phyloP scores from a whole-genome alignment of 2,888 invertebrate genomes.

The Resseliella maxima region DNA sequence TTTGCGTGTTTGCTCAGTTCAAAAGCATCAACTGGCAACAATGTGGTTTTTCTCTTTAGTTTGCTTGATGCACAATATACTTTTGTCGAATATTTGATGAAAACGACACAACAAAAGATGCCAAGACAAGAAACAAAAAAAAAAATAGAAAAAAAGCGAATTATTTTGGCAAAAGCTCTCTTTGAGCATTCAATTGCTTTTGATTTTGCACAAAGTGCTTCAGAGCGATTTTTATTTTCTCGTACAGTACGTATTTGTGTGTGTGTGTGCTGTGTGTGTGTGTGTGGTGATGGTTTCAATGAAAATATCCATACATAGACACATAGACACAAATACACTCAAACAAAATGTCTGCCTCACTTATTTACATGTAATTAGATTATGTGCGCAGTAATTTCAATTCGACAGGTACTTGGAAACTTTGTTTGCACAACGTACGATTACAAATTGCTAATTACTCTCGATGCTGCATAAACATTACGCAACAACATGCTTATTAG shows the following conservation, averaged over 20 bases:
- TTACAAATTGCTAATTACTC: slow-evolving; percentile 41
- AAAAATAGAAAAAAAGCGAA: background rate
- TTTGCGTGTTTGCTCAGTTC: slow-evolving; percentile 44
- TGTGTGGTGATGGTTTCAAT: background rate
- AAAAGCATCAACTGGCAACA: slow-evolving; percentile 30
- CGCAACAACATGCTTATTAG: slow-evolving; percentile 45
- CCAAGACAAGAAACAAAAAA: background rate
- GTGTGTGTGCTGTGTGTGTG: background rate
- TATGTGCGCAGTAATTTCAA: slow-evolving; percentile 27
- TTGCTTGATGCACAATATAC: background rate
- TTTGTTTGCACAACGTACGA: slow-evolving; percentile 48
- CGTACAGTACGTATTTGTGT: too few species aligned
- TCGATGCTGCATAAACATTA: slow-evolving; percentile 3
- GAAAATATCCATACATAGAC: too few species aligned
- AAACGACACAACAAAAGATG: background rate
- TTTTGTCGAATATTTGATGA: background rate
- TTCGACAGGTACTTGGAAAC: slow-evolving; percentile 29
- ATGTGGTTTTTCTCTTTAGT: slow-evolving; percentile 14
- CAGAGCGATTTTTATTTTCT: too few species aligned
- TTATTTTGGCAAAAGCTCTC: background rate
- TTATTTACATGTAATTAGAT: slow-evolving; percentile 51
- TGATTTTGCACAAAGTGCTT: background rate
- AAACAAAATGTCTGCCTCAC: slow-evolving; percentile 15
- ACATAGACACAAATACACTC: background rate
- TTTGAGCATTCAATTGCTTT: slow-evolving; percentile 33